phyloP scores from a whole-genome alignment of 2,113 vertebrate species.

The Cyprinus carpio region DNA sequence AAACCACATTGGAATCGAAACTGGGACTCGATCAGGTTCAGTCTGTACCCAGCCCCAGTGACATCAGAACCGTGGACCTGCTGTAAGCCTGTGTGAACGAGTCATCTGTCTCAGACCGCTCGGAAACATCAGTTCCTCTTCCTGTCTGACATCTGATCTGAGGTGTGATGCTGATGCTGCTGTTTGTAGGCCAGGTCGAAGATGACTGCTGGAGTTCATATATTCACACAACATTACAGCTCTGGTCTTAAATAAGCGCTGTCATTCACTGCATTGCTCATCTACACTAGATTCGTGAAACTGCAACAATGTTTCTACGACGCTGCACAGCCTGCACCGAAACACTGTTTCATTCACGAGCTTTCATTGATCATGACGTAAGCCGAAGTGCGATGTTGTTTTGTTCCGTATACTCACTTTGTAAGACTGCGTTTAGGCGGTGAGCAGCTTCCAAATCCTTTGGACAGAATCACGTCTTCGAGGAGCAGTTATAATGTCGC shows the following conservation, averaged over 20 bases:
- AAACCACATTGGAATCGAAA: too few relatives aligned
- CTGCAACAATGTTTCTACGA: neutral
- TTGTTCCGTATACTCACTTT: neutral
- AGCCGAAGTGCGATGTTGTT: neutral
- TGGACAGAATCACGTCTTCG: neutral
- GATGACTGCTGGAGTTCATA: neutral
- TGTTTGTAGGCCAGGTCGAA: neutral
- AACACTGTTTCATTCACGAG: neutral
- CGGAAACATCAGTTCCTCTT: constrained; percentile 3
- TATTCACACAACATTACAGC: neutral
- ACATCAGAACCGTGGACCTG: too few relatives aligned
- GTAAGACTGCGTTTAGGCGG: neutral
- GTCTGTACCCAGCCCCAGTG: too few relatives aligned
- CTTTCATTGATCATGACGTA: neutral
- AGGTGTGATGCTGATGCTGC: neutral
- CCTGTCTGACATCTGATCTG: neutral
- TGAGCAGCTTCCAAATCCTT: neutral
- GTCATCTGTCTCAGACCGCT: too few relatives aligned
- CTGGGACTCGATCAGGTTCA: too few relatives aligned
- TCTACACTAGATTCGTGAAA: neutral
- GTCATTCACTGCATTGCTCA: neutral
- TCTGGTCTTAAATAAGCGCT: neutral
- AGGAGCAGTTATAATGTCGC: neutral
- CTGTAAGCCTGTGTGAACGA: too few relatives aligned
- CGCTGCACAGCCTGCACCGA: neutral